Base-by-base conservation (phyloP, 92 coral and sea anemone species). In the Pocillopora grandis region DNA sequence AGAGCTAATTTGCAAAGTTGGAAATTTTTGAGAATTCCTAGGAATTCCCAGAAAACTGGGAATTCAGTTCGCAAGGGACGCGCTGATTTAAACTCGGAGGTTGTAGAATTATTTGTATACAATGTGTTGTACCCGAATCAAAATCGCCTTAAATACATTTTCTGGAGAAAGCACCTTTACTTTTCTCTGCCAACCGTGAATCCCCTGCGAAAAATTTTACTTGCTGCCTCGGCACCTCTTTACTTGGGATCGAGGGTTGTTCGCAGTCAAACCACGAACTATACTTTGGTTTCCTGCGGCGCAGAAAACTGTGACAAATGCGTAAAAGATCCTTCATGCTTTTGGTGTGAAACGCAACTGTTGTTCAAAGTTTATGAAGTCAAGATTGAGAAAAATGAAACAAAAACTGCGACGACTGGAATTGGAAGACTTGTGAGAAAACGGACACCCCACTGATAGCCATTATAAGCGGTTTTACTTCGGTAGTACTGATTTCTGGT, bases 311-410 rank as follows among this genome's bases (percentile, higher is more conserved):
- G 93, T 21, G 78, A 72, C 56, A 74, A 55, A 10, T 90, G 93
- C 76, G 83, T 76, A 16, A 71, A 59, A 16, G 86, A 87, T 61
- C 48, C 35, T 1, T 36, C 64, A 5, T 90, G 93, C 21, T 83
- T 76, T 31, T 90, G 93, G 93, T 90, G 93, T 8, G 87, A 72
- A 19, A 33, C 91, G 15, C 80, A 58, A 48, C 56, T 62, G 72
- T 27, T 13, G 42, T 83, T 80, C 58, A 42, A 87, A 27, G 58
- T 77, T 83, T 59, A 70, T 66, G 23, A 66, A 74, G 52, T 55
- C 8, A 23, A 42, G n/a, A 78, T 58, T 70, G 19, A 63, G 66
- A 57, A 79, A 15, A 64, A n/a, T 20, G 31, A 37, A 59, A 62
- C 83, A 5, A 55, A 69, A 66, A 63, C 8, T 33, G 85, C 64